Evolutionary conservation across 2,113 vertebrate genomes (phyloP).

Genomic region (Chionomys nivalis): DNA sequence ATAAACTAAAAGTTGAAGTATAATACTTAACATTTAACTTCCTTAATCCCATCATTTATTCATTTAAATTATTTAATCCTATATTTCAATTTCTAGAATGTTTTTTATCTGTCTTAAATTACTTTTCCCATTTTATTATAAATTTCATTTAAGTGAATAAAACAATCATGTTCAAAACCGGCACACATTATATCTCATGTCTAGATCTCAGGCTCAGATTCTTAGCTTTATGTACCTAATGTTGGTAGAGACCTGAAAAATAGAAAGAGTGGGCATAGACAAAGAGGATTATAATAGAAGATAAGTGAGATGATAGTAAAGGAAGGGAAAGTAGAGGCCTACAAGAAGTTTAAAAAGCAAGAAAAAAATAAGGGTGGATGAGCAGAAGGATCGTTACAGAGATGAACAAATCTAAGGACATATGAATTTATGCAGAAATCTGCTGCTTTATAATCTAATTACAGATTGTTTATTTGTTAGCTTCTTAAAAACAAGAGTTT

Average conservation of each 20-base stretch:
- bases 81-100: not conserved
- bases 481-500: not conserved
- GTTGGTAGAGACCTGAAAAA: not conserved
- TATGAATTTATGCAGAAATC: not conserved
- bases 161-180: not conserved
- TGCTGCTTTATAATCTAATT: not conserved
- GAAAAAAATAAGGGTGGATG: fast-evolving
- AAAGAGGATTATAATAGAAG: not conserved
- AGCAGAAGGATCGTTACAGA: not conserved
- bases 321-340: not conserved
- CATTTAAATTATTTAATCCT: not conserved
- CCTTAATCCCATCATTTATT: not conserved
- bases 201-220: not conserved
- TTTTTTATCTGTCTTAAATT: not conserved
- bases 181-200: not conserved
- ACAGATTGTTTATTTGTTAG: not conserved
- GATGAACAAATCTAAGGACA: not conserved
- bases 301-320: not conserved
- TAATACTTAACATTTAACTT: not conserved
- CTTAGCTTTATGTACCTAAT: not conserved
- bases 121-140: too few species aligned
- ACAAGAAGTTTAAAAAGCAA: not conserved
- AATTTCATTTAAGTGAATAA: not conserved
- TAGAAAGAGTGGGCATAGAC: not conserved
- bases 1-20: not conserved